Evolutionary conservation across 1,140 invertebrate genomes (phyloP), one percentile per base, ranked within the genome.

Genomic region (Manduca sexta): DNA sequence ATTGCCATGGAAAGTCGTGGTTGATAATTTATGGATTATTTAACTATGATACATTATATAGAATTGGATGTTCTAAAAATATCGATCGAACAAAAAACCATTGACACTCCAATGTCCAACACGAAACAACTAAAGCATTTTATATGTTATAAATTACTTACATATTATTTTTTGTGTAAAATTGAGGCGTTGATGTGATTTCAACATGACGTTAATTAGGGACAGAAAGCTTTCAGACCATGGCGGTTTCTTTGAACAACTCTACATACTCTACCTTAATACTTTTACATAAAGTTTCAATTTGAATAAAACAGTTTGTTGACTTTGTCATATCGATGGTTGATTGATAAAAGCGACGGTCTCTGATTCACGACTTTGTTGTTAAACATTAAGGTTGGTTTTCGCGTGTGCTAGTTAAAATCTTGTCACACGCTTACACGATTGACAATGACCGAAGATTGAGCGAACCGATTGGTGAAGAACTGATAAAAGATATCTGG

Each of bases 391-490:
- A 26, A 8, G 21, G 30, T 30, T 41, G 44, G 57, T 54, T 46
- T 16, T 39, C 3, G 15, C 46, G 35, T 51, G 41, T 33, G 17
- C 11, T 26, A 11, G 33, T 29, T 43, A 45, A 39, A 13, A 49
- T 44, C 59, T 52, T 69, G 58, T 64, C 60, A 64, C 57, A 51
- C 58, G 40, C 52, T 47, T 49, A 51, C 44, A 49, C 34, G 38
- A 56, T 67, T 65, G 65, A 71, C 65, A 71, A 69, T 68, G 63
- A 66, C 37, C 52, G 56, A 44, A 52, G 66, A 64, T 69, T 67
- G 65, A 72, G 59, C 57, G 69, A 64, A 69, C 45, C 52, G 65
- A 72, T 71, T 51, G 52, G 31, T 26, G 34, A 35, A 47, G 14
- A 40, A 31, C 55, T 54, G 64, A 67, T 67, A 61, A 56, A 48